Evolutionary conservation across 2,113 vertebrate genomes (phyloP).

Genomic region (Vidua chalybeata): DNA sequence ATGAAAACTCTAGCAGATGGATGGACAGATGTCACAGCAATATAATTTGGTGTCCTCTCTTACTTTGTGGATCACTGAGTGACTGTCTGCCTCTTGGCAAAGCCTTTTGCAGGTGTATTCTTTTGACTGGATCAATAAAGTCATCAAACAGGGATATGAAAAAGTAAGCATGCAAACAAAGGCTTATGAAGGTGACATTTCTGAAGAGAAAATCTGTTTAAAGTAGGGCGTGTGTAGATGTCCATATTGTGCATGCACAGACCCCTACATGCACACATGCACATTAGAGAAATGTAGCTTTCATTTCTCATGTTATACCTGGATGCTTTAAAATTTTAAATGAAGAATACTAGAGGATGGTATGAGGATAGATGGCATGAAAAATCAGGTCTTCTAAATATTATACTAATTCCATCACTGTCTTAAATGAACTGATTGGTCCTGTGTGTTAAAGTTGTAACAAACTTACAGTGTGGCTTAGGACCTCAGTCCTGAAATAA

Average conservation of each 20-base stretch:
- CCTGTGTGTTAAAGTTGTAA: not conserved
- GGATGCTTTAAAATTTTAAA: not conserved
- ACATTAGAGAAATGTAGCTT: not conserved
- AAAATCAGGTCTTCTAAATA: not conserved
- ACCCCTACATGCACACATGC: not conserved
- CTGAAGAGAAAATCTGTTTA: not conserved
- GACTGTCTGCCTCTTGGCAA: conserved; percentile 54
- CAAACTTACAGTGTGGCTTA: not conserved
- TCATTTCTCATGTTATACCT: not conserved
- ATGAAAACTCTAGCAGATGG: conserved; percentile 71
- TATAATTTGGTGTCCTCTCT: conserved; percentile 65
- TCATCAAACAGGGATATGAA: not conserved
- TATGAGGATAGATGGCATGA: not conserved
- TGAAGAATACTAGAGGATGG: not conserved
- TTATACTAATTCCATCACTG: not conserved
- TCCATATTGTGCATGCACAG: not conserved
- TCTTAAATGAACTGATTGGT: not conserved
- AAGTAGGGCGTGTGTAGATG: not conserved
- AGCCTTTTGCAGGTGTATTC: conserved; percentile 52
- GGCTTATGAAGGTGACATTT: not conserved
- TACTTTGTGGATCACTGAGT: conserved; percentile 52
- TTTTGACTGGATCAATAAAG: not conserved
- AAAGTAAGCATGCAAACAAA: not conserved
- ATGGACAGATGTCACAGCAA: conserved; percentile 75
- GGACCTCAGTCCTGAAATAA: not conserved